Evolutionary conservation across 92 coral and sea anemone genomes (phyloP).

Genomic region (Palythoa grandis): DNA sequence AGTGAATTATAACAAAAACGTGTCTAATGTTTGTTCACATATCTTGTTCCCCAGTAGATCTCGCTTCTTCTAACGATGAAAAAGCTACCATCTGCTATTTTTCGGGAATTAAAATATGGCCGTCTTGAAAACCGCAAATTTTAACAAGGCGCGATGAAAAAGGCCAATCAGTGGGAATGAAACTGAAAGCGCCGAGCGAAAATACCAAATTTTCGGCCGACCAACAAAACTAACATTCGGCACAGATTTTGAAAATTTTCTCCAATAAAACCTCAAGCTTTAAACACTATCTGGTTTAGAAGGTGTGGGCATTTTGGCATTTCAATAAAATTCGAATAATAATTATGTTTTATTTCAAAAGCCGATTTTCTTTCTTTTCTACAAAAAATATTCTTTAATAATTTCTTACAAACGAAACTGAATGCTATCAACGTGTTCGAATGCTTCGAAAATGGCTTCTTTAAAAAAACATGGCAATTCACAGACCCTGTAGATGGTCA

Average conservation of each 20-base stretch:
- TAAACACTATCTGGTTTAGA: constrained; percentile 41
- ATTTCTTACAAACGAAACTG: background rate
- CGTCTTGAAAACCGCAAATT: constrained; percentile 50
- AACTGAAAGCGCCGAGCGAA: background rate
- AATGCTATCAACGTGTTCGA: background rate
- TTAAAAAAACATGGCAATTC: background rate
- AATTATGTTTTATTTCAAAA: constrained; percentile 39
- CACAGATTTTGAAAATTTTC: constrained; percentile 16
- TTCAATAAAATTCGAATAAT: constrained; percentile 44
- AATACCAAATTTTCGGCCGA: constrained; percentile 15
- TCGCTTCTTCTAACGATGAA: constrained; percentile 1
- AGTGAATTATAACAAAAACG: background rate
- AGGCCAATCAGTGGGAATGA: constrained; percentile 22
- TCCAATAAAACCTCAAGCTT: constrained; percentile 38
- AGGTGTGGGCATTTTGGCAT: constrained; percentile 53
- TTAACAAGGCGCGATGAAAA: constrained; percentile 42
- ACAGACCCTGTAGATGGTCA: constrained; percentile 11
- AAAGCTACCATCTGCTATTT: constrained; percentile 43
- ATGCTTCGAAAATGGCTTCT: background rate
- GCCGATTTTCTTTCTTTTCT: background rate
- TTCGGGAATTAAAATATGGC: constrained; percentile 43
- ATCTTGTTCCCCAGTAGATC: background rate
- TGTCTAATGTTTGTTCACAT: background rate
- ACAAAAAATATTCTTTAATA: background rate
- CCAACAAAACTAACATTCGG: constrained; percentile 17